Base-by-base conservation (phyloP, 2,797 vertebrate genomes). In the Pteronotus mesoamericanus region DNA sequence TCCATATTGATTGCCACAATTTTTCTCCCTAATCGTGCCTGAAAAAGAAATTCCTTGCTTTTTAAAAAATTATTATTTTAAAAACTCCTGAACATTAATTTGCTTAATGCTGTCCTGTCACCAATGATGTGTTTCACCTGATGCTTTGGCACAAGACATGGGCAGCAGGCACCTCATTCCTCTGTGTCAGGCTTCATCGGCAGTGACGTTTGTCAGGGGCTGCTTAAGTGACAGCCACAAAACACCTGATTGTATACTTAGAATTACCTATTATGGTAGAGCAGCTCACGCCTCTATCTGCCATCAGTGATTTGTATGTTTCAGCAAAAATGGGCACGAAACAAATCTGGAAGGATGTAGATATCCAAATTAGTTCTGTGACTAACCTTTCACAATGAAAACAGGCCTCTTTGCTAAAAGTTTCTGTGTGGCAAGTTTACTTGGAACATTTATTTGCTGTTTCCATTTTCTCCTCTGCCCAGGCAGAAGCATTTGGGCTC, bases 11-110 rank as follows among this genome's bases (percentile, higher is more conserved):
- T 94, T 95, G 85, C 80, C 85, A 94, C 68, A 1, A 97, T 98
- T 98, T 98, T 97, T 98, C 97, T 98, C 97, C 37, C 64, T 96
- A 97, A 96, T 97, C 0, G 0, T 92, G 89, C 96, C 79, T 96
- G 51, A 88, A 86, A 96, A 98, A 97, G 39, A 97, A 95, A 88
- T 98, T 98, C 42, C 82, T 94, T 48, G 66, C 48, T 96, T 66
- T 15, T 69, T 24, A 61, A 89, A 85, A 77, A 96, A 64, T 34
- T 71, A 86, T 96, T 96, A 95, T 97, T 96, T 92, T 22, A 61
- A 96, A 95, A 96, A 96, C 26, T 96, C 96, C 88, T 82, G 68
- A 95, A 88, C 97, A 98, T 98, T 98, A 98, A 98, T 98, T 98
- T 98, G 69, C 93, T 98, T 98, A 98, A 98, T 97, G 97, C 95